Evolutionary conservation across 1,140 invertebrate species (phyloP), one percentile per base, ranked within the genome.

Genomic region (Drosophila leontia): DNA sequence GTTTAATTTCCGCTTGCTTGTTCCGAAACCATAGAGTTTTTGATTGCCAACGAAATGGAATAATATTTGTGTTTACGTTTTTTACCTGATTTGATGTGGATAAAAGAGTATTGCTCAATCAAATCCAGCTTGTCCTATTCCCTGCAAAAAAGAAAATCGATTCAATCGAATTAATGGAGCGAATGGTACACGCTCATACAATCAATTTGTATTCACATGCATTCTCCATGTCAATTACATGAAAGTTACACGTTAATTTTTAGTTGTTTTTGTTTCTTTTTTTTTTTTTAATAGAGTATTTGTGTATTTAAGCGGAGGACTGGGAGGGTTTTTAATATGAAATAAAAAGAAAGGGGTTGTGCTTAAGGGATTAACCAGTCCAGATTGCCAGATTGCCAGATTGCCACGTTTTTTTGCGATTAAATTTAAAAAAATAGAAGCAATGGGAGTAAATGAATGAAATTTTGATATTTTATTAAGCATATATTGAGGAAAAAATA

Each of bases 141-240:
- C 5, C 7, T 11, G 13, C 5, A 13, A 34, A 51, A 51, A 37
- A 48, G 26, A 29, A 29, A 11, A 55, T 55, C 51, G 51, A 55
- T 55, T 56, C 35, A 26, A 39, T 56, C 8, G 35, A 56, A 56
- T 56, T 56, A 56, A 39, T 56, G 53, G 13, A 39, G 35, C 53
- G 53, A 56, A 39, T 11, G 53, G 19, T 9, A 56, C 35, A 56
- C 53, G 53, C 13, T 11, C 13, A 26, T 56, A 56, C 35, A 56
- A 56, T 39, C 53, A 56, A 56, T 56, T 56, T 56, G 53, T 56
- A 39, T 56, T 56, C 35, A 39, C 35, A n/a, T 26, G 19, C 35
- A 23, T 23, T 55, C 19, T 15, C 53, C 19, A 15, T 26, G 51
- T 55, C 51, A 55, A 56, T 39, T 19, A 26, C 35, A 56, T 39